Conservation (phyloP, 2,797 vertebrate species). For the Spondyliosoma cantharus region DNA sequence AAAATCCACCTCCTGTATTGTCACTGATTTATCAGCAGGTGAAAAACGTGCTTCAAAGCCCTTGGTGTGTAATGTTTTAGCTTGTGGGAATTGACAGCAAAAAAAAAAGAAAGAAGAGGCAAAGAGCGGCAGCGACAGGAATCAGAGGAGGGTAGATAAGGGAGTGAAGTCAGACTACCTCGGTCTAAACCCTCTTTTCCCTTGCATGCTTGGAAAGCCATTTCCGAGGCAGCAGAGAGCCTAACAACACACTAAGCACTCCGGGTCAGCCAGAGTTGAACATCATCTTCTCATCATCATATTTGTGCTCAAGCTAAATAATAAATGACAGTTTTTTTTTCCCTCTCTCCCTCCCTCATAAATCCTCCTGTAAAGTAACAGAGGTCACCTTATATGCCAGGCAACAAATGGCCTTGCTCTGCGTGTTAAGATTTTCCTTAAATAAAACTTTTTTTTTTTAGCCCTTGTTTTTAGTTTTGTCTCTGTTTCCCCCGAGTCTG, state of each 20-base stretch:
- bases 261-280: conserved; percentile 88
- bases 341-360: conserved; percentile 33
- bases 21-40: conserved; percentile 47
- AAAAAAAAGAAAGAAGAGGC: conserved; percentile 26
- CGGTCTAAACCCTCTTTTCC: conserved; percentile 64
- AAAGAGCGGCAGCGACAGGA: conserved; percentile 60
- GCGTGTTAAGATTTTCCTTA: conserved; percentile 76
- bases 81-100: conserved; percentile 54
- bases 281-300: conserved; percentile 90
- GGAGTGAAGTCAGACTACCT: conserved; percentile 62
- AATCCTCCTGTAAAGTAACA: conserved; percentile 80
- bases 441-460: conserved; percentile 63
- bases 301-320: conserved; percentile 90
- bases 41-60: conserved; percentile 50
- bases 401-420: conserved; percentile 77
- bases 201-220: conserved; percentile 81
- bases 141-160: conserved; percentile 42
- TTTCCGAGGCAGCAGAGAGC: conserved; percentile 84
- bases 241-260: conserved; percentile 85
- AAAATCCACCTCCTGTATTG: conserved; percentile 40
- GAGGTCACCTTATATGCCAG: conserved; percentile 79
- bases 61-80: conserved; percentile 60
- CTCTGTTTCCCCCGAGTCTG: conserved; percentile 49
- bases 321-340: conserved; percentile 84
- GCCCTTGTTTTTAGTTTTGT: conserved; percentile 47